Conservation (phyloP, 2,113 vertebrate genomes). For the Pardalotus punctatus region DNA sequence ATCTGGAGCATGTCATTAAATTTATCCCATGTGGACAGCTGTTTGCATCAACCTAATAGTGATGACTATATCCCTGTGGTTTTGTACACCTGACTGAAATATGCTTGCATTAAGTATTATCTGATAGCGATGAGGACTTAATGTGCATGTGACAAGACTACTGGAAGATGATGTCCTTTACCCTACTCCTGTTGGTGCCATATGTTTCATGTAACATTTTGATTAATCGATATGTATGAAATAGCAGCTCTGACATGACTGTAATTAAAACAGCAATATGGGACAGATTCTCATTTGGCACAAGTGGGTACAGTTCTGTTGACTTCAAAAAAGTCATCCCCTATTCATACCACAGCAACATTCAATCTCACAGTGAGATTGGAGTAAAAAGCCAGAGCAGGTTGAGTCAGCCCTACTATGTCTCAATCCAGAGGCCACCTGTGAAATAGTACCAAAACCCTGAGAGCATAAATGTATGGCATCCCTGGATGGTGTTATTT, state of each 20-base stretch:
- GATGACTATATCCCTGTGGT: constrained; percentile 30
- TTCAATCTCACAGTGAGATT: background rate
- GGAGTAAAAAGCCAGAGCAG: background rate
- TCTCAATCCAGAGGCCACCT: background rate
- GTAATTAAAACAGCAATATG: background rate
- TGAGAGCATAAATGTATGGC: background rate
- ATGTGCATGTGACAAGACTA: background rate
- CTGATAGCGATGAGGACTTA: background rate
- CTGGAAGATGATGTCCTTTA: background rate
- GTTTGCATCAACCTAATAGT: constrained; percentile 61
- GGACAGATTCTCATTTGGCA: background rate
- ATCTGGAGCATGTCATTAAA: constrained; percentile 65
- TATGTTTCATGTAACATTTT: background rate
- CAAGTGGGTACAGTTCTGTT: background rate
- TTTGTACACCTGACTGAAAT: constrained; percentile 22
- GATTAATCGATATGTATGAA: background rate
- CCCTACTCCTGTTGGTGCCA: background rate
- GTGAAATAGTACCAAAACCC: background rate
- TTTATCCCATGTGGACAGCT: constrained; percentile 35
- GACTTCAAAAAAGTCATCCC: background rate
- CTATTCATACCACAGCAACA: background rate
- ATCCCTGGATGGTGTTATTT: background rate
- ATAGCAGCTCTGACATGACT: background rate
- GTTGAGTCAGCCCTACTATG: background rate
- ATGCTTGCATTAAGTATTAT: constrained; percentile 14